phyloP scores from a whole-genome alignment of 2,888 invertebrate genomes.

The Apantesis nais region DNA sequence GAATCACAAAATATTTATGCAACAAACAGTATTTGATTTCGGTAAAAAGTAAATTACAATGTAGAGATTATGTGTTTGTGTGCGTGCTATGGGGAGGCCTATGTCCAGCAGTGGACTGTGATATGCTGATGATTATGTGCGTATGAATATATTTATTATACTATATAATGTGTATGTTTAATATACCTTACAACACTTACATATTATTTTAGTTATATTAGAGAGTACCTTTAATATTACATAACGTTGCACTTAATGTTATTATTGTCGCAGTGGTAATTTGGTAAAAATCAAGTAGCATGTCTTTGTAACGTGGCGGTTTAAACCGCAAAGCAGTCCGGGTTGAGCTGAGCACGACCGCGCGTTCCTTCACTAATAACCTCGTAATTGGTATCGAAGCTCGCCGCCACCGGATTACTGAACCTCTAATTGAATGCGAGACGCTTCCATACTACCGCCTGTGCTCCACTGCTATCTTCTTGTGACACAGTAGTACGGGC shows the following conservation, averaged over 20 bases:
- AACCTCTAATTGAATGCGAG: slow-evolving; percentile 85
- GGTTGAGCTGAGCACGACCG: slow-evolving; percentile 64
- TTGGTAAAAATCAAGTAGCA: slow-evolving; percentile 54
- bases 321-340: slow-evolving; percentile 51
- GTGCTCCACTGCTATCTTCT: slow-evolving; percentile 57
- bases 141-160: too few relatives aligned
- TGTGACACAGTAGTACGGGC: slow-evolving; percentile 56
- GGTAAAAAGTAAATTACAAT: too few relatives aligned
- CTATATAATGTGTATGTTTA: slow-evolving; percentile 9
- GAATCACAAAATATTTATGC: too few relatives aligned
- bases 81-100: too few relatives aligned
- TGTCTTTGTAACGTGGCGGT: slow-evolving; percentile 37
- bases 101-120: too few relatives aligned
- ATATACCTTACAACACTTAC: background rate
- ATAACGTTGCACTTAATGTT: background rate
- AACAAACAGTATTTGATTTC: too few relatives aligned
- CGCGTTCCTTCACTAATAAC: slow-evolving; percentile 82
- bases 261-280: slow-evolving; percentile 22
- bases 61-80: too few relatives aligned
- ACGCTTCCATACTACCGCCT: slow-evolving; percentile 65
- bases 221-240: background rate
- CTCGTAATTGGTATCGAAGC: slow-evolving; percentile 85
- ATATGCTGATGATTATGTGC: too few relatives aligned
- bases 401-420: slow-evolving; percentile 84
- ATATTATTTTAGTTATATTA: background rate